These are phyloP conservation scores for Aphaenogaster floridana DNA, from an alignment of 1,140 invertebrate species.

Conservation along the genomic window DNA sequence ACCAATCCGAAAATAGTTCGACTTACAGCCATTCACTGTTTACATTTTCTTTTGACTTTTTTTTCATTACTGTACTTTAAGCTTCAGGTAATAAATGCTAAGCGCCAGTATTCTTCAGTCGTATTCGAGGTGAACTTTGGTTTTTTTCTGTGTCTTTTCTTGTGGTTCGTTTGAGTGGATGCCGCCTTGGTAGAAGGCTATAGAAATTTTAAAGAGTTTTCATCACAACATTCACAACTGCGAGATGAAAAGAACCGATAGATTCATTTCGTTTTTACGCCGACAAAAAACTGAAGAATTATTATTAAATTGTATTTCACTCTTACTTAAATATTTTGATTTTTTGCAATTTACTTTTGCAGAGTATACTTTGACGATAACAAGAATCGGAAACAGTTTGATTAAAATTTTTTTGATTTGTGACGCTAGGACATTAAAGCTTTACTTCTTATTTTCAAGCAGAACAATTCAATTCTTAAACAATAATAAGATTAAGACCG, in stretches of 20 bases:
- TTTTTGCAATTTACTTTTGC: not conserved
- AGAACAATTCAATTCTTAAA: not conserved
- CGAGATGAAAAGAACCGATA: not conserved
- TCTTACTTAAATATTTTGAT: not conserved
- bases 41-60: not conserved
- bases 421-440: not conserved
- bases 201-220: not conserved
- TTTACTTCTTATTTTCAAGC: not conserved
- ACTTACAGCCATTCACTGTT: not conserved
- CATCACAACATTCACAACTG: not conserved
- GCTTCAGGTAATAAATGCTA: not conserved
- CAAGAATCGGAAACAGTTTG: not conserved
- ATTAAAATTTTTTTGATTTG: constrained; percentile 8
- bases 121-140: not conserved
- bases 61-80: not conserved
- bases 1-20: not conserved
- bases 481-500: no score
- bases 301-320: not conserved
- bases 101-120: not conserved
- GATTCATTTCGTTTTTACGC: not conserved
- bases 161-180: not conserved
- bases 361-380: not conserved
- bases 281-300: not conserved
- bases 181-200: not conserved
- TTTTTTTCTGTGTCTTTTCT: not conserved